Evolutionary conservation across 2,113 vertebrate genomes (phyloP).

Genomic region (Thomomys bottae): DNA sequence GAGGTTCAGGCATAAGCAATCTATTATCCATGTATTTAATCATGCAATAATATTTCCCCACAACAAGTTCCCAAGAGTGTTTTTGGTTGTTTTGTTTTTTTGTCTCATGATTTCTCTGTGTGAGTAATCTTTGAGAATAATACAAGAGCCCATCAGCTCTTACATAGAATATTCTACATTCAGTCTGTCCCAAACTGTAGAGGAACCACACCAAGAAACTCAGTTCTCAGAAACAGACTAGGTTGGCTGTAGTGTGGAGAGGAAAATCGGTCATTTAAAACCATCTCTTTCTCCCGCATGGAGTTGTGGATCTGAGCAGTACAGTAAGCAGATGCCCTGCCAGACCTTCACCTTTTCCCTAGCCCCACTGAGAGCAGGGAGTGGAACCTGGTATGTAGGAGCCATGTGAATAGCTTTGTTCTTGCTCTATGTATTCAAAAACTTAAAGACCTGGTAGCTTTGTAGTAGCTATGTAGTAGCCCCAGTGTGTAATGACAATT

Average conservation of each 20-base stretch:
- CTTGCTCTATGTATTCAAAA: background rate
- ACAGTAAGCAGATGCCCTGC: too few species aligned
- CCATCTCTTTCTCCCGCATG: background rate
- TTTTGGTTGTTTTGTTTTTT: background rate
- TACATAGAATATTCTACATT: background rate
- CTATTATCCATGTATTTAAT: background rate
- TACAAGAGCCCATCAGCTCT: background rate
- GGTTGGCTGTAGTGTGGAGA: background rate
- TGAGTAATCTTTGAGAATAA: background rate
- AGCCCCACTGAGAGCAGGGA: too few species aligned
- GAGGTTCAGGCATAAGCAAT: background rate
- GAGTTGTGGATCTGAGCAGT: background rate
- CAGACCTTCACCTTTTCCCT: background rate
- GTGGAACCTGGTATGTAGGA: too few species aligned
- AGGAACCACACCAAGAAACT: background rate
- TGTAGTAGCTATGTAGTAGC: too few species aligned
- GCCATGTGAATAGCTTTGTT: fast-evolving
- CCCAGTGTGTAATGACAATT: too few species aligned
- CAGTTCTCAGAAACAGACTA: background rate
- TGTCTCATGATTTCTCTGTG: background rate
- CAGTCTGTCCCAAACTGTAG: background rate
- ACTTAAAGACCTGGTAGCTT: background rate
- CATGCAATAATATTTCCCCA: background rate
- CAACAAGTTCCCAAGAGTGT: background rate
- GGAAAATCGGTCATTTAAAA: background rate